Conservation (phyloP, 2,888 invertebrate species). For the Antitype chi region DNA sequence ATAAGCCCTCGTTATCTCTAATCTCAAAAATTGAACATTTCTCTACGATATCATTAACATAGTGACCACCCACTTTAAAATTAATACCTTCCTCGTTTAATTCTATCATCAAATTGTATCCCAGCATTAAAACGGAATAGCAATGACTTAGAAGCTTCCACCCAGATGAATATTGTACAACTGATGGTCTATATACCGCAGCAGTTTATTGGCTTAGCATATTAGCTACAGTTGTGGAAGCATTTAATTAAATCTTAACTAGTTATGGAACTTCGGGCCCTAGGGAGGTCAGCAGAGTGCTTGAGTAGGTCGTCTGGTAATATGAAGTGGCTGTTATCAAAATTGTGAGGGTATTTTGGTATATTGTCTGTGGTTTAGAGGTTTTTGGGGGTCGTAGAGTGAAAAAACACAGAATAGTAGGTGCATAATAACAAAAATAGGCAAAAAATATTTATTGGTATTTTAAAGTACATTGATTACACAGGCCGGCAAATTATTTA, state of each 20-base stretch:
- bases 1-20: not conserved
- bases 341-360: slow-evolving; percentile 15
- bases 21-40: not conserved
- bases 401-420: not conserved
- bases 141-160: slow-evolving; percentile 14
- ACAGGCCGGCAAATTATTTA: no score
- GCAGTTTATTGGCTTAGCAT: slow-evolving; percentile 63
- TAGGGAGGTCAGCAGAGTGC: slow-evolving; percentile 51
- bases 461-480: no score
- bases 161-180: slow-evolving; percentile 39
- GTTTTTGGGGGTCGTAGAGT: not conserved
- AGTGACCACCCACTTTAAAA: not conserved
- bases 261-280: slow-evolving; percentile 61
- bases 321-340: slow-evolving; percentile 35
- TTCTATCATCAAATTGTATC: slow-evolving; percentile 6
- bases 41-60: not conserved
- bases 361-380: not conserved
- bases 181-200: slow-evolving; percentile 33
- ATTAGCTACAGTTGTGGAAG: slow-evolving; percentile 65
- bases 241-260: slow-evolving; percentile 68
- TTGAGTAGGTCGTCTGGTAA: slow-evolving; percentile 31
- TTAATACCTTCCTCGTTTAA: not conserved
- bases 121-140: not conserved
- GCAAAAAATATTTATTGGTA: no score
- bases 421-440: no score